Evolutionary conservation across 2,888 invertebrate genomes (phyloP).

Genomic region (Cephus spinipes): DNA sequence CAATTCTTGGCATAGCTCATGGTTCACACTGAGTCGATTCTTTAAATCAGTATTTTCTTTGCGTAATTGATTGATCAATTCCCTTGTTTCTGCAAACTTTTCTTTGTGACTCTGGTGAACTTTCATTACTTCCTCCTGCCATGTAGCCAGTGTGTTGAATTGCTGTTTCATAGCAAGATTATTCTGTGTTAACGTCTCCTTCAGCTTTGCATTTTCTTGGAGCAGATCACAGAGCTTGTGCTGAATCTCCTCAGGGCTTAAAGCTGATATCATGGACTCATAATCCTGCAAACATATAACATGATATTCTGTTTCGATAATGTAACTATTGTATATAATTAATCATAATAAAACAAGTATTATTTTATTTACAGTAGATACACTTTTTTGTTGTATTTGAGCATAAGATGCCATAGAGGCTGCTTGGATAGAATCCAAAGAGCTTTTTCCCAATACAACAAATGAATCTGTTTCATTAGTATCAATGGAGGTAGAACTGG

Average conservation of each 20-base stretch:
- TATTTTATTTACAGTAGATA: constrained; percentile 40
- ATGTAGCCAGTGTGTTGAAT: constrained; percentile 72
- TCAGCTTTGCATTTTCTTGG: constrained; percentile 71
- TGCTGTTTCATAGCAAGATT: constrained; percentile 77
- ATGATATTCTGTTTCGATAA: not conserved
- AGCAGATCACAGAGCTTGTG: constrained; percentile 69
- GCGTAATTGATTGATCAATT: constrained; percentile 66
- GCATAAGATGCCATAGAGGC: constrained; percentile 48
- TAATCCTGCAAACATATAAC: constrained; percentile 46
- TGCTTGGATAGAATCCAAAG: constrained; percentile 47
- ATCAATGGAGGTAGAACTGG: constrained; percentile 24
- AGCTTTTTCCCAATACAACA: constrained; percentile 52
- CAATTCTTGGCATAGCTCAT: not conserved
- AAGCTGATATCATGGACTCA: constrained; percentile 45
- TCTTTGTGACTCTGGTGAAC: constrained; percentile 74
- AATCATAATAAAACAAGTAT: constrained; percentile 3
- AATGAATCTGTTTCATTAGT: constrained; percentile 54
- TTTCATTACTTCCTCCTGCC: constrained; percentile 75
- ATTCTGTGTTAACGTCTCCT: constrained; percentile 75
- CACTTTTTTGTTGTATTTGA: constrained; percentile 50
- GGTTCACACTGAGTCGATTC: constrained; percentile 5
- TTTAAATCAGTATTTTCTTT: constrained; percentile 57
- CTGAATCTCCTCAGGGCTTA: constrained; percentile 68
- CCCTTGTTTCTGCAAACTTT: constrained; percentile 76
- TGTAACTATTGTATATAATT: not conserved